phyloP scores from a whole-genome alignment of 2,797 vertebrate species.

The Intellagama lesueurii region DNA sequence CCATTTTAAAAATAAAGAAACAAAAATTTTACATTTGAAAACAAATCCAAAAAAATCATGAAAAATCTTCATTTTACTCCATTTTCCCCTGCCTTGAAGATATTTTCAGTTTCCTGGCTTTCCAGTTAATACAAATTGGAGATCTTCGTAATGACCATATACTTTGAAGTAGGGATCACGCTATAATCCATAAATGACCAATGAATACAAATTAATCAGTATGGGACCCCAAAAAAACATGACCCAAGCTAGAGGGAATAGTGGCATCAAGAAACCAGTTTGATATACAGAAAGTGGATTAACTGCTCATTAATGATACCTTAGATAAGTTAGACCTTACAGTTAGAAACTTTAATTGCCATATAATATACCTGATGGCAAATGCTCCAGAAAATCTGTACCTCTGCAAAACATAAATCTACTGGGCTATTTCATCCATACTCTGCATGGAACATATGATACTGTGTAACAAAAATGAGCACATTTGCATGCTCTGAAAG shows the following conservation, averaged over 20 bases:
- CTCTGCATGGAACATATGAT: slow-evolving; percentile 55
- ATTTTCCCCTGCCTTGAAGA: not conserved
- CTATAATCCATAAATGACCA: not conserved
- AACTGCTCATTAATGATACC: slow-evolving; percentile 29
- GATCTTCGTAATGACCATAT: not conserved
- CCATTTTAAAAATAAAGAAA: not conserved
- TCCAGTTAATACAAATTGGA: not conserved
- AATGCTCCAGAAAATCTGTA: slow-evolving; percentile 62
- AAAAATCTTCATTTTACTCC: slow-evolving; percentile 20
- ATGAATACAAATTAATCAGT: not conserved
- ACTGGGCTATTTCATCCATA: slow-evolving; percentile 64
- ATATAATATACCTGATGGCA: slow-evolving; percentile 59
- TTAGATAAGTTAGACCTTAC: slow-evolving; percentile 49
- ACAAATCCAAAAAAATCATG: not conserved
- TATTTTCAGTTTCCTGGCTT: not conserved
- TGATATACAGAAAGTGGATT: slow-evolving; percentile 62
- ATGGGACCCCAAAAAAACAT: slow-evolving; percentile 28
- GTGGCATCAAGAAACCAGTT: slow-evolving; percentile 62
- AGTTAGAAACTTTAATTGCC: slow-evolving; percentile 69
- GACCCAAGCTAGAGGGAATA: slow-evolving; percentile 51
- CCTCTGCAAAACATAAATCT: slow-evolving; percentile 60
- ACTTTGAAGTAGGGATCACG: not conserved
- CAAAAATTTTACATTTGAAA: not conserved
- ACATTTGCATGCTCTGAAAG: slow-evolving; percentile 30
- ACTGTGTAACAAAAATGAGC: not conserved